Evolutionary conservation across 2,797 vertebrate species (phyloP).

Genomic region (Pseudochirops cupreus): DNA sequence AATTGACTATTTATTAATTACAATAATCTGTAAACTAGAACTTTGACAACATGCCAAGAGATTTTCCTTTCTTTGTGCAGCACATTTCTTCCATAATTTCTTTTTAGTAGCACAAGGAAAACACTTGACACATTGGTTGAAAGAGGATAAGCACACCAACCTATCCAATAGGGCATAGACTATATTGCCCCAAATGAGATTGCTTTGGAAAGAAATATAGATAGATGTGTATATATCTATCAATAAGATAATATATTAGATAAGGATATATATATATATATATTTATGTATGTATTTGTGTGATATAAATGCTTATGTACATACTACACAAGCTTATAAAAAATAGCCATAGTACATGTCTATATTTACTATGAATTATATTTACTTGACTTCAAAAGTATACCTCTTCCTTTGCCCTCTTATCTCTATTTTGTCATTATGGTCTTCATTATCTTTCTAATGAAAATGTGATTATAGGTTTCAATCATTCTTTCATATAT

Average conservation of each 20-base stretch:
- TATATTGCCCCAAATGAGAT: not conserved
- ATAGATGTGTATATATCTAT: not conserved
- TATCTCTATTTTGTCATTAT: not conserved
- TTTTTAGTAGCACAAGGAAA: conserved; percentile 1
- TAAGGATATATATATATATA: no score
- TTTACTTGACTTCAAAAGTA: not conserved
- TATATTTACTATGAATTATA: not conserved
- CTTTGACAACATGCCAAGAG: conserved; percentile 26
- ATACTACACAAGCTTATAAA: not conserved
- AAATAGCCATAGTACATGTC: not conserved
- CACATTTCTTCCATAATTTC: conserved; percentile 26
- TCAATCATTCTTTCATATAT: not conserved
- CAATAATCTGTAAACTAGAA: conserved; percentile 46
- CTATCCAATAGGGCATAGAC: not conserved
- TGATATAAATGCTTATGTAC: not conserved
- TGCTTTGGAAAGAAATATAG: not conserved
- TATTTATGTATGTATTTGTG: no score
- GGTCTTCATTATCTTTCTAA: not conserved
- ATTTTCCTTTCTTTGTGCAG: not conserved
- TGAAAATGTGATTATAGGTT: not conserved
- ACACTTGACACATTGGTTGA: not conserved
- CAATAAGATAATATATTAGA: not conserved
- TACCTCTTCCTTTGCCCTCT: not conserved
- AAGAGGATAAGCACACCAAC: not conserved
- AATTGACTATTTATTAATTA: conserved; percentile 69